These are phyloP conservation scores for Drosophila monieri DNA, from an alignment of 2,888 invertebrate genomes.

Conservation along the genomic window DNA sequence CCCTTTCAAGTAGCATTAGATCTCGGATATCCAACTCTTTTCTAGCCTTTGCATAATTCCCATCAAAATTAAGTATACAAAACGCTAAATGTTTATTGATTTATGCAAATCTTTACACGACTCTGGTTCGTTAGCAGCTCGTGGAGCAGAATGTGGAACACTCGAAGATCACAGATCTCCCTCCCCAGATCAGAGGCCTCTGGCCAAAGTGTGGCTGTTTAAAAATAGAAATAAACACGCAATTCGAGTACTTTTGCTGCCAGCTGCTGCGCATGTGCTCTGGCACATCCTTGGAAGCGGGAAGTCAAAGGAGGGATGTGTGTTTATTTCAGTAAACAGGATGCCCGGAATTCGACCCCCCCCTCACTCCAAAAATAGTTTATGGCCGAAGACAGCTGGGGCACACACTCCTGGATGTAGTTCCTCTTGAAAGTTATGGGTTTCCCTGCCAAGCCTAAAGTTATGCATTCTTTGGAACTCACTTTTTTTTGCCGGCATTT, in stretches of 20 bases:
- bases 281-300: background rate
- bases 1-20: conserved; percentile 20
- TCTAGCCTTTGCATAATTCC: conserved; percentile 26
- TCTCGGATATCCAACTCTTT: background rate
- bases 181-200: background rate
- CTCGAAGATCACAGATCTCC: conserved; percentile 17
- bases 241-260: conserved; percentile 7
- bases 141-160: conserved; percentile 23
- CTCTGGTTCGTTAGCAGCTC: conserved; percentile 49
- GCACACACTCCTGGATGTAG: background rate
- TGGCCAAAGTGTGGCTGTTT: conserved; percentile 18
- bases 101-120: conserved; percentile 63
- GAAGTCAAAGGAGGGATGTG: background rate
- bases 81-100: conserved; percentile 67
- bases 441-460: conserved; percentile 63
- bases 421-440: background rate
- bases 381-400: conserved; percentile 58
- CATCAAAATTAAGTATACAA: conserved; percentile 37
- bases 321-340: conserved; percentile 60
- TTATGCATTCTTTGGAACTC: conserved; percentile 58
- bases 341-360: conserved; percentile 41
- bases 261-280: conserved; percentile 39
- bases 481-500: conserved; percentile 4
- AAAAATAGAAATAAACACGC: conserved; percentile 25
- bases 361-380: conserved; percentile 55